These are phyloP conservation scores for Limnothrissa miodon DNA, from an alignment of 2,113 vertebrate species.

Conservation along the genomic window DNA sequence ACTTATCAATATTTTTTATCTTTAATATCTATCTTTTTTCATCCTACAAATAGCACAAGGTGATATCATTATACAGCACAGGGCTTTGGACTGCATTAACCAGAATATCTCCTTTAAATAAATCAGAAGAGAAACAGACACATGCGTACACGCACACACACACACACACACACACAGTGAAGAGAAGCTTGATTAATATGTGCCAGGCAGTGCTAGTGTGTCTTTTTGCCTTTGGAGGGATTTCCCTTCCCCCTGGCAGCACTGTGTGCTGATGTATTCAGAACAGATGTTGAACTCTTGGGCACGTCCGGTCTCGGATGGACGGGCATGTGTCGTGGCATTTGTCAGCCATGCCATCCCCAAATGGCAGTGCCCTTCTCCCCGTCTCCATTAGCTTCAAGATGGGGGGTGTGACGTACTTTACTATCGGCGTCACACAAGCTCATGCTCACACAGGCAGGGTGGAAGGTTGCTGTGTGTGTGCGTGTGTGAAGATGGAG, in stretches of 20 bases:
- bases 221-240: background rate
- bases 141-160: background rate
- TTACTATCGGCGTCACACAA: background rate
- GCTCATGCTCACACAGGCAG: conserved; percentile 11
- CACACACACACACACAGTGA: background rate
- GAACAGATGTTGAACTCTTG: conserved; percentile 19
- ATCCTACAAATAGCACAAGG: too few relatives aligned
- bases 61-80: too few relatives aligned
- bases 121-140: too few relatives aligned
- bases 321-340: conserved; percentile 35
- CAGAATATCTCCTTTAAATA: too few relatives aligned
- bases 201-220: background rate
- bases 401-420: background rate
- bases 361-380: conserved; percentile 6
- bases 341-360: conserved; percentile 31
- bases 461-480: background rate
- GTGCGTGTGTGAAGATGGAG: background rate
- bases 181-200: background rate
- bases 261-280: conserved; percentile 17
- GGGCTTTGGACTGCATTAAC: too few relatives aligned
- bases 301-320: conserved; percentile 19
- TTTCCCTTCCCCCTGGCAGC: background rate
- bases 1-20: too few relatives aligned
- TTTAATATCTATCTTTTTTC: too few relatives aligned
- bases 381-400: background rate